These are phyloP conservation scores for Hypomecis punctinalis DNA, from an alignment of 2,888 invertebrate species.

Conservation along the genomic window DNA sequence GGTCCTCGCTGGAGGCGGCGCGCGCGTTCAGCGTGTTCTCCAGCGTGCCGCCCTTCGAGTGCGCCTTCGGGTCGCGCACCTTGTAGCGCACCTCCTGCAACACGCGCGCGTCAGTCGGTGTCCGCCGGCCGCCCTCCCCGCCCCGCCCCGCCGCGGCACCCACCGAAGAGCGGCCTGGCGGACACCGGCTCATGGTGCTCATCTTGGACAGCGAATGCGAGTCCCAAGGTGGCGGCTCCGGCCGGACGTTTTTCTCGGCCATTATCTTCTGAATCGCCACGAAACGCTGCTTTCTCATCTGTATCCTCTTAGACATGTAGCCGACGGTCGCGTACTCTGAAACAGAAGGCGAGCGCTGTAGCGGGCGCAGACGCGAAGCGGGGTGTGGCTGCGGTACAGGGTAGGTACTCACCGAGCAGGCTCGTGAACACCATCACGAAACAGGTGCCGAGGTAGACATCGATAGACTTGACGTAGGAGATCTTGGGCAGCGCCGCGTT, in stretches of 20 bases:
- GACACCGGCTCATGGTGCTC: slow-evolving; percentile 87
- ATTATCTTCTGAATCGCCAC: slow-evolving; percentile 94
- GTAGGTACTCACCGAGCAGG: slow-evolving; percentile 88
- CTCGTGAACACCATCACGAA: slow-evolving; percentile 99
- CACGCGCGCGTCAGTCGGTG: not conserved
- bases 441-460: slow-evolving; percentile 97
- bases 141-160: slow-evolving; percentile 22
- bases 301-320: slow-evolving; percentile 97
- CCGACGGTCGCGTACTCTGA: slow-evolving; percentile 98
- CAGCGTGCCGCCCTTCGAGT: slow-evolving; percentile 94
- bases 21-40: slow-evolving; percentile 94
- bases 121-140: not conserved
- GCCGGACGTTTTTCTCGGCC: slow-evolving; percentile 93
- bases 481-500: slow-evolving; percentile 98
- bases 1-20: slow-evolving; percentile 84
- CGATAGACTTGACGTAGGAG: slow-evolving; percentile 98
- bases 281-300: slow-evolving; percentile 96
- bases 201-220: slow-evolving; percentile 86
- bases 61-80: slow-evolving; percentile 95
- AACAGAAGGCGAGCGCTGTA: slow-evolving; percentile 40
- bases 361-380: not conserved
- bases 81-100: slow-evolving; percentile 96
- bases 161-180: slow-evolving; percentile 66
- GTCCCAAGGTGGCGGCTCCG: slow-evolving; percentile 89
- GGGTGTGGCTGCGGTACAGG: not conserved